Conservation (phyloP, 2,888 invertebrate genomes). For the Leptinotarsa rubiginosa region DNA sequence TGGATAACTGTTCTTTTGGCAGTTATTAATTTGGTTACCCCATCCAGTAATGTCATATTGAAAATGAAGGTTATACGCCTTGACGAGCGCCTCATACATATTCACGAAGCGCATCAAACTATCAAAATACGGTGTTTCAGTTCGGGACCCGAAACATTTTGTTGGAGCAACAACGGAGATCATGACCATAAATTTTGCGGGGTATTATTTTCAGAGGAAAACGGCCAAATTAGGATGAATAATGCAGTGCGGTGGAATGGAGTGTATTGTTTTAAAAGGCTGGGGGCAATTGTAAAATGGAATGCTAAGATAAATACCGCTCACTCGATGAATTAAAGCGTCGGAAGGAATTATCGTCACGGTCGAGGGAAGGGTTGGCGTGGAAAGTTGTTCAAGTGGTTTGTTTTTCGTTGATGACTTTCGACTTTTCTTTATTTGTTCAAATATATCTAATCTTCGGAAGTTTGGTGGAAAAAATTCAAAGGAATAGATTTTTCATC, state of each 20-base stretch:
- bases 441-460: background rate
- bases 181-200: background rate
- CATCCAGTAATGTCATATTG: background rate
- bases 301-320: constrained; percentile 11
- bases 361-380: background rate
- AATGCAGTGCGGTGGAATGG: constrained; percentile 15
- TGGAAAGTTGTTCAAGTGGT: background rate
- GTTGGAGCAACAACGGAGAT: constrained; percentile 1
- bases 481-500: no score
- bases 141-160: background rate
- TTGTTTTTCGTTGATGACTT: background rate
- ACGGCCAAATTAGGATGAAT: constrained; percentile 22
- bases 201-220: constrained; percentile 1
- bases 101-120: constrained; percentile 5
- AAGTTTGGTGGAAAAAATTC: no score
- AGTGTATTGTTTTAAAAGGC: constrained; percentile 24
- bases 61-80: background rate
- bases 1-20: background rate
- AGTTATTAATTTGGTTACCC: background rate
- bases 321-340: background rate
- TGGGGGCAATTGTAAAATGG: constrained; percentile 9
- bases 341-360: background rate
- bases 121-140: constrained; percentile 1
- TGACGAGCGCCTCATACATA: background rate
- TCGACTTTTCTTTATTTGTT: background rate